Evolutionary conservation across 1,140 invertebrate species (phyloP), one percentile per base, ranked within the genome.

Genomic region (Portunus trituberculatus): DNA sequence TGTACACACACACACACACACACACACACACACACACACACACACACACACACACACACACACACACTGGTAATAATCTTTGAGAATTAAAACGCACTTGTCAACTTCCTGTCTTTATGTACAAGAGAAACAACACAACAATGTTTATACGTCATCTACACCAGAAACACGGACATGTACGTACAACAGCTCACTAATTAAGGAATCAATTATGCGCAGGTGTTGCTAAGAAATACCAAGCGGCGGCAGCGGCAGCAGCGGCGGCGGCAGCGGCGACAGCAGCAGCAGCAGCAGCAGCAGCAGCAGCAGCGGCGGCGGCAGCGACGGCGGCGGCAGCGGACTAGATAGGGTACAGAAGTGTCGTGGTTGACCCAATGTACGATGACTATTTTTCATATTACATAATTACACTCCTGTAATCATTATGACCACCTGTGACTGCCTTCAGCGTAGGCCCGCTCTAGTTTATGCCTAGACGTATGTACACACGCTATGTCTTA

Each of bases 1-100:
- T 59, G 67, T 59, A 91, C 52, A 91, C 52, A 91, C 52, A 91
- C 52, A 91, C 52, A 91, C 29, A 91, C 52, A 91, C 52, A 91
- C 52, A 52, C 48, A 52, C 48, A 52, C 48, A 52, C 48, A 52
- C 48, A 52, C 48, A 52, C 48, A 52, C 48, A 52, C 48, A 52
- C 48, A 52, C 48, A 52, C 48, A 76, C 59, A 25, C 20, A 76
- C 10, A 25, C 20, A 76, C 10, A 76, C 20, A 76, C 67, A 76
- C 67, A 76, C 67, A 76, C 67, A 76, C 67, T n/a, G 39, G 39
- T 39, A 59, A 59, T 2, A 59, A 59, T 59, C 52, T 59, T 59
- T 7, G 25, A 20, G 1, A 25, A 76, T 76, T 76, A n/a, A 76
- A 76, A 76, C 67, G 20, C 16, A 76, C n/a, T 8, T 20, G 16